Evolutionary conservation across 2,113 vertebrate genomes (phyloP), one percentile per base, ranked within the genome.

Genomic region (Pluvialis apricaria): DNA sequence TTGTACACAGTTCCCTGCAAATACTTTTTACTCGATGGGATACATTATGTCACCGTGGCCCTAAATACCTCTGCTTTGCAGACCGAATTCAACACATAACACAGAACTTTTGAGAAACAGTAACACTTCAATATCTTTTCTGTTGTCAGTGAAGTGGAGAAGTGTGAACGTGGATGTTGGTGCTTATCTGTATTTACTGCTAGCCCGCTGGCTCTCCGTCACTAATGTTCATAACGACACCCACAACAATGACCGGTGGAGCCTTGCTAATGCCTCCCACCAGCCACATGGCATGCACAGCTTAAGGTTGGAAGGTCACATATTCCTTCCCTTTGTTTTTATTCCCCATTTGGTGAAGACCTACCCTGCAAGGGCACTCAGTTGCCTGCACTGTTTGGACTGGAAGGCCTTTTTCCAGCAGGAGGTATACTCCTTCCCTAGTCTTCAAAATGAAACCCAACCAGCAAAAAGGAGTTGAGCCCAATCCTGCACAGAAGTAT

Each of bases 201-300:
- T 92, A 83, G 77, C 65, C 76, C 12, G 58, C 89, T 94, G 96
- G 83, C 79, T 90, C 68, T 90, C 94, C 92, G 96, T 96, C 90
- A 86, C 93, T 90, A 57, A 58, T 34, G 21, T 64, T 92, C 96
- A 95, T 65, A 80, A 96, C 88, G 93, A 93, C 97, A 52, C 97
- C 97, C 96, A 98, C 95, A 81, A 60, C 75, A 73, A 81, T 58
- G 87, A 93, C 57, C 93, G 88, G 73, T 51, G 89, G 61, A 38
- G 58, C 34, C 82, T 70, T 55, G 69, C 96, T 96, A 19, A 82
- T 77, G 68, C 96, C 97, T 82, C 97, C 97, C 97, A 97, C 97
- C 76, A 58, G 82, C 85, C 87, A 44, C 54, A 31, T 61, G 94
- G 95, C 84, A 92, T 34, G n/a, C 64, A 60, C 94, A 83, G 84